Percentiles rank a stretch among this genome's conserved stretches.
Evolutionary conservation across 1,140 invertebrate genomes (phyloP).

Genomic region (Solenopsis fugax): DNA sequence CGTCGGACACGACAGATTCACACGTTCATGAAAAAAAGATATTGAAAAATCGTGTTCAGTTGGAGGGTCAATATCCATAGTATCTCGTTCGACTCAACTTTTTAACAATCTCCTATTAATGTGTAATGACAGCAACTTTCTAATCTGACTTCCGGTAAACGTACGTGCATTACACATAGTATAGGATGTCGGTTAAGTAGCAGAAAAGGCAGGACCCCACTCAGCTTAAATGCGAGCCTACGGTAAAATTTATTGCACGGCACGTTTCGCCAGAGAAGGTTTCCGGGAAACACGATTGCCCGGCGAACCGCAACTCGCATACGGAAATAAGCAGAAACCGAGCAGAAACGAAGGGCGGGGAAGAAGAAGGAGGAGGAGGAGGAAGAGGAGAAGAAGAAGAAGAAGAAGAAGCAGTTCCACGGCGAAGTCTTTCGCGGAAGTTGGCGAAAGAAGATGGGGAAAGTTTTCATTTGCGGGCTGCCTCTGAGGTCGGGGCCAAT

Average conservation of each 20-base stretch:
- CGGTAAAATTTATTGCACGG: slow-evolving; percentile 51
- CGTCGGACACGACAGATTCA: too few species aligned
- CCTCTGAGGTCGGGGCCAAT: slow-evolving; percentile 72
- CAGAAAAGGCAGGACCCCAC: slow-evolving; percentile 1
- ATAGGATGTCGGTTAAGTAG: slow-evolving; percentile 29
- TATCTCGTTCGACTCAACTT: neutral
- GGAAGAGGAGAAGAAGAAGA: too few species aligned
- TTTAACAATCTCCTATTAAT: slow-evolving; percentile 15
- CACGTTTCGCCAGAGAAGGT: slow-evolving; percentile 32
- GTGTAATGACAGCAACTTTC: slow-evolving; percentile 7
- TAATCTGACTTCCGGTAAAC: slow-evolving; percentile 5
- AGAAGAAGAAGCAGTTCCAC: slow-evolving; percentile 52
- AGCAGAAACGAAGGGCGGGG: slow-evolving; percentile 60
- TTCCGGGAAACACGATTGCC: slow-evolving; percentile 55
- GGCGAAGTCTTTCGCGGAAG: slow-evolving; percentile 62
- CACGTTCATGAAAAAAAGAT: too few species aligned
- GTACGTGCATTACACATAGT: neutral
- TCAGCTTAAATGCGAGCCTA: slow-evolving; percentile 44
- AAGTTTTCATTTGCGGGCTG: slow-evolving; percentile 77
- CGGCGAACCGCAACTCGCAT: slow-evolving; percentile 73
- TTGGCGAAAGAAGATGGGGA: slow-evolving; percentile 72
- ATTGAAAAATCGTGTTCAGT: too few species aligned
- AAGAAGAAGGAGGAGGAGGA: neutral
- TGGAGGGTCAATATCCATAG: neutral
- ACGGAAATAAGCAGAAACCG: slow-evolving; percentile 74